Conservation (phyloP, 1,140 invertebrate species). For the Calliphora vicina region DNA sequence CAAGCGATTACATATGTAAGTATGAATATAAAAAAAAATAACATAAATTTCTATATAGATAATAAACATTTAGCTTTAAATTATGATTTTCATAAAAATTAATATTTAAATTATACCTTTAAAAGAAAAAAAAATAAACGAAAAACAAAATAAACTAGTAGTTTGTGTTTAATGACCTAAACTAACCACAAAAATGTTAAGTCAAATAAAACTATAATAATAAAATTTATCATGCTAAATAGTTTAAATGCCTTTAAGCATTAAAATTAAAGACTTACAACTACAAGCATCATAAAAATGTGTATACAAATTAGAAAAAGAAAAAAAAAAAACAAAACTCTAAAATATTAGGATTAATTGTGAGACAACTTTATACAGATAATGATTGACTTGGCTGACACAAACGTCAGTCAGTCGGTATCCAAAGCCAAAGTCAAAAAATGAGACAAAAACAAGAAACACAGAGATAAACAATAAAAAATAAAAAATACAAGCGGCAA, state of each 20-base stretch:
- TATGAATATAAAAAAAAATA: background rate
- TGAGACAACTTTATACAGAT: background rate
- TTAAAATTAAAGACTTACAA: background rate
- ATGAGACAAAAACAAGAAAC: too few species aligned
- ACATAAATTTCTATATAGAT: background rate
- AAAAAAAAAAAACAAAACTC: background rate
- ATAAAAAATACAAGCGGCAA: background rate
- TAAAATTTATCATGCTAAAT: slow-evolving; percentile 2
- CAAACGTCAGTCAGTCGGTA: background rate
- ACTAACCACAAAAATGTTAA: background rate
- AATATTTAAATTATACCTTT: background rate
- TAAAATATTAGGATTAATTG: background rate
- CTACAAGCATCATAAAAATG: background rate
- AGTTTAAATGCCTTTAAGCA: background rate
- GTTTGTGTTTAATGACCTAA: background rate
- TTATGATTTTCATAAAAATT: background rate
- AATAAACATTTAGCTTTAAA: background rate
- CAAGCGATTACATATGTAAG: too few species aligned
- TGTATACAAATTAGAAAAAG: background rate
- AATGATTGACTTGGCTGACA: slow-evolving; percentile 12
- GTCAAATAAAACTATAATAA: background rate
- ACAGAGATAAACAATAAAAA: background rate
- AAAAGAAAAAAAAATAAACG: background rate
- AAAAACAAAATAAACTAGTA: background rate
- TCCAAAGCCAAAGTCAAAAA: background rate